Base-by-base conservation (phyloP, 2,113 vertebrate genomes). In the Galeopterus variegatus region DNA sequence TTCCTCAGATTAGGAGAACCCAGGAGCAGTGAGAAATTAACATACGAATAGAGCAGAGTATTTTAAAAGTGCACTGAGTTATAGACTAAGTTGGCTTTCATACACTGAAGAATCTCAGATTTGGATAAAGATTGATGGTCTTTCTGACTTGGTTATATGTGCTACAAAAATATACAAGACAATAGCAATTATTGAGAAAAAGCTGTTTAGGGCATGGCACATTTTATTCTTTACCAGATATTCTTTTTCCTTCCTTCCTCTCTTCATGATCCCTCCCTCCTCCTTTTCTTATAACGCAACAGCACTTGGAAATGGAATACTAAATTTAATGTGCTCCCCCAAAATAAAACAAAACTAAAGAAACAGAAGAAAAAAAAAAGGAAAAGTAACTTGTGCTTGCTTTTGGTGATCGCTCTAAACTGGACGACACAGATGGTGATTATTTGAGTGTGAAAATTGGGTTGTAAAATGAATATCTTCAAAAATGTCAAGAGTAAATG, bases 401-500 rank as follows among this genome's bases (percentile, higher is more conserved):
- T 87, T 70, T 79, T 82, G 33, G 0, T 21, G n/a, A 85, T 94
- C 18, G 26, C 88, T 94, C 87, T 45, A 73, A 58, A 79, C 77
- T 93, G 95, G 98, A 96, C 88, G 82, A 95, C 94, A 89, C 98
- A 98, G 97, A 98, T 97, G 97, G 97, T 82, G 93, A 95, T 93
- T 98, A 97, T 98, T 97, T 96, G 97, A 95, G 93, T 97, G 96
- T 92, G 87, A 97, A 97, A 98, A 97, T 90, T 96, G 95, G 94
- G 93, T 92, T 97, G 89, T 97, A 97, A 95, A 96, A 95, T 90
- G 96, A 97, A 48, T 95, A 95, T 96, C 86, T 97, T 95, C 89
- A 97, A 95, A 98, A 98, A 97, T 97, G 97, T 98, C 97, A 98
- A 90, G 92, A 96, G 93, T 97, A 97, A 97, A 93, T 97, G 96